phyloP scores from a whole-genome alignment of 2,888 invertebrate genomes.

The Morinoia aosen region DNA sequence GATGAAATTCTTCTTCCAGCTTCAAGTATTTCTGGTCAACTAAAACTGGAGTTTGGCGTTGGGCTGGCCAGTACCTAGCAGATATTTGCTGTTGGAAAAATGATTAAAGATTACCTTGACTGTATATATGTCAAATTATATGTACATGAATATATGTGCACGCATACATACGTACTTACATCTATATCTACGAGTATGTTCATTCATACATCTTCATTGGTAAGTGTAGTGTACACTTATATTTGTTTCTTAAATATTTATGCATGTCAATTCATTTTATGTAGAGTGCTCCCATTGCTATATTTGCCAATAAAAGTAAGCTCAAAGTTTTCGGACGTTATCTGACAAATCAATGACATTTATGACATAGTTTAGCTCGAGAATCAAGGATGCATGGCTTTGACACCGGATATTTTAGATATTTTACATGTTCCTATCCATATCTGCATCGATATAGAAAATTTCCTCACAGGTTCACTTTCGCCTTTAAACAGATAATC shows the following conservation, averaged over 20 bases:
- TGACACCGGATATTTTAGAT: background rate
- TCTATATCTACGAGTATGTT: no score
- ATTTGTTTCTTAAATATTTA: no score
- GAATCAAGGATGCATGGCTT: no score
- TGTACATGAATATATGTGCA: background rate
- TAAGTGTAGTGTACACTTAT: no score
- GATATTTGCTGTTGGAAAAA: constrained; percentile 50
- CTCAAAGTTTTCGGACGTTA: no score
- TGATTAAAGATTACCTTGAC: background rate
- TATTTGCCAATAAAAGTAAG: no score
- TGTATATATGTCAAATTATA: background rate
- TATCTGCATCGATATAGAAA: background rate
- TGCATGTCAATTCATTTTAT: no score
- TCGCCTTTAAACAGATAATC: background rate
- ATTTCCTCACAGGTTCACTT: background rate
- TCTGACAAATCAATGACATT: no score
- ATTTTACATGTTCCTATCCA: background rate
- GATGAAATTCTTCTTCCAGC: background rate
- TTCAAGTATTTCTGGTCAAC: background rate
- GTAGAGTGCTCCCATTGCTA: no score
- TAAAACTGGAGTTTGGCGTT: background rate
- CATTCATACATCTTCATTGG: no score
- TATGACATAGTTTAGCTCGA: no score
- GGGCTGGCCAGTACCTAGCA: constrained; percentile 56
- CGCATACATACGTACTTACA: no score